These are phyloP conservation scores for Pristiophorus japonicus DNA, from an alignment of 2,113 vertebrate species.

Conservation along the genomic window DNA sequence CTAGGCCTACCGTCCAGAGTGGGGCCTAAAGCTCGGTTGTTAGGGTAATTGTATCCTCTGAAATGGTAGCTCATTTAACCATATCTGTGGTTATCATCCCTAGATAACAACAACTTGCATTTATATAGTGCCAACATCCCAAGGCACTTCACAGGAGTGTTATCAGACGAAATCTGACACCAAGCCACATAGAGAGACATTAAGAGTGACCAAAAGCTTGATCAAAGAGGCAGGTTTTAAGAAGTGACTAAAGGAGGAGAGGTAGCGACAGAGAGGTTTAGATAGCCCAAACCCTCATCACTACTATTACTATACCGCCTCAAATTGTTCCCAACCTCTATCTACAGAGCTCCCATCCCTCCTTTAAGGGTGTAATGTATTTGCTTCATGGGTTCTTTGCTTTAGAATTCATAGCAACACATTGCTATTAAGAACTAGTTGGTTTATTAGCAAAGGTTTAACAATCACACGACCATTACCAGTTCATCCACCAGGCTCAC, in stretches of 20 bases:
- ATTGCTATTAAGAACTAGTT: no score
- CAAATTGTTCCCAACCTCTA: no score
- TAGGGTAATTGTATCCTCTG: neutral
- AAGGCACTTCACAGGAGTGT: no score
- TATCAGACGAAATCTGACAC: neutral
- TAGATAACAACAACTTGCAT: neutral
- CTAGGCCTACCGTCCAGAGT: neutral
- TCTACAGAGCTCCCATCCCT: no score
- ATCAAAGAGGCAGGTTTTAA: neutral
- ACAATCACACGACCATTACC: no score
- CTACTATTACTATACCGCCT: neutral
- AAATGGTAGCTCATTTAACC: neutral
- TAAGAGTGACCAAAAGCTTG: neutral
- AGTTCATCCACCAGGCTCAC: no score
- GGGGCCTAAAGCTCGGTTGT: neutral
- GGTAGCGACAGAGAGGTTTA: neutral
- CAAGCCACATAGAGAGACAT: neutral
- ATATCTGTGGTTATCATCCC: neutral
- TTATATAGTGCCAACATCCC: neutral
- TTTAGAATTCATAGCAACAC: no score
- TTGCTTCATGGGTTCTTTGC: no score
- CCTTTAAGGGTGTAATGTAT: no score
- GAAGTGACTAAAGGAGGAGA: neutral
- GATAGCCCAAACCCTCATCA: neutral
- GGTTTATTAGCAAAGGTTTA: no score